Evolutionary conservation across 2,888 invertebrate species (phyloP), one percentile per base, ranked within the genome.

Genomic region (Bibio marci): DNA sequence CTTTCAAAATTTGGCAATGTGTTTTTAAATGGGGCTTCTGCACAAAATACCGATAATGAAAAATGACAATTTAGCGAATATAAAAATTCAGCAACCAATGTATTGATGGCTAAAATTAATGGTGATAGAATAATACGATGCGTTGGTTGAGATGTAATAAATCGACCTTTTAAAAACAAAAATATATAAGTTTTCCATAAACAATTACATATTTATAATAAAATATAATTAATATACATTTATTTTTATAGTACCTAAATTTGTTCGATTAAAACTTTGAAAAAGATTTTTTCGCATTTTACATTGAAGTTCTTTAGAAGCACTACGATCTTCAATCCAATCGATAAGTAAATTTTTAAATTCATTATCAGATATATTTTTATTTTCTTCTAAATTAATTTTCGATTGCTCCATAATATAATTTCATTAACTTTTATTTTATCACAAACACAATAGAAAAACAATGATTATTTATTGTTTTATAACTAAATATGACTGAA

Each of bases 71-170:
- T 57, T 42, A 60, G 55, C 5, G 52, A 51, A 40, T 58, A 57
- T 3, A 62, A 50, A 39, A 60, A 61, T 42, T 62, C 62, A 1
- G 59, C 58, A 1, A 60, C 56, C n/a, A 62, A 48, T 2, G 58
- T 58, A 42, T 60, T 56, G 31, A 61, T 37, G 0, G 52, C 53
- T 40, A 57, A 40, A 5, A 51, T 43, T 32, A 60, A 32, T 2
- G 61, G 58, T 1, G 53, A 53, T 18, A 55, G 43, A 2, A 55
- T 52, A 14, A 54, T 42, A 5, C 52, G 49, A 32, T 51, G 47
- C 0, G 43, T 38, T 36, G 43, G 41, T 17, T 50, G 44, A 22
- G 48, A 45, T 13, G 46, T 45, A 6, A 56, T 51, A 43, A 51
- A 50, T 30, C 51, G 50, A 10, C 56, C 56, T 55, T 12, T 10